Conservation (phyloP, 2,888 invertebrate genomes). For the Drosophila yooni region DNA sequence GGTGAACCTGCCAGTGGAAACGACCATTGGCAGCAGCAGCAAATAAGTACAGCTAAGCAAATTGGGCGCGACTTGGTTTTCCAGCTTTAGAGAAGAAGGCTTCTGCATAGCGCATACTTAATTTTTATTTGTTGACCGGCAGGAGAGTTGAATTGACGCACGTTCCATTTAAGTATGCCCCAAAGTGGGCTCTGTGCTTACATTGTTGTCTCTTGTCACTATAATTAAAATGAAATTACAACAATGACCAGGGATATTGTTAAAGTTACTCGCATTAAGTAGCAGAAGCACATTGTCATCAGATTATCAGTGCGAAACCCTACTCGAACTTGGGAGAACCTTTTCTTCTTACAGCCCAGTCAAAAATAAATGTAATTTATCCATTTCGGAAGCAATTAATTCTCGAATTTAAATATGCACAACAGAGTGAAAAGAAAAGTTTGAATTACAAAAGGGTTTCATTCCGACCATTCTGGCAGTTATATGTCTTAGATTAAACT, state of each 20-base stretch:
- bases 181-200: slow-evolving; percentile 27
- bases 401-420: slow-evolving; percentile 4
- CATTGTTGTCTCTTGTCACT: slow-evolving; percentile 40
- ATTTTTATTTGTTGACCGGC: slow-evolving; percentile 15
- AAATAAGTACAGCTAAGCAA: slow-evolving; percentile 67
- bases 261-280: slow-evolving; percentile 9
- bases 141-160: slow-evolving; percentile 16
- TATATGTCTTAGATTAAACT: not conserved
- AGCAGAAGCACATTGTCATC: slow-evolving; percentile 22
- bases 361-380: slow-evolving; percentile 10
- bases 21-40: slow-evolving; percentile 32
- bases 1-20: slow-evolving; percentile 70
- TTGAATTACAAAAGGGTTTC: not conserved
- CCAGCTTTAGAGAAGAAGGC: slow-evolving; percentile 47
- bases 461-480: not conserved
- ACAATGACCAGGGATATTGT: slow-evolving; percentile 43
- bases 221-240: slow-evolving; percentile 63
- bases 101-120: slow-evolving; percentile 29
- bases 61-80: slow-evolving; percentile 64
- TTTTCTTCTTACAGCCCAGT: not conserved
- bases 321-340: not conserved
- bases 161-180: slow-evolving; percentile 34
- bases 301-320: slow-evolving; percentile 15
- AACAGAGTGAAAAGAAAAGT: slow-evolving; percentile 4
- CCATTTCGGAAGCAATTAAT: not conserved